A percentile compares a stretch with the other conserved stretches of the same genome.
Evolutionary conservation across 2,888 invertebrate genomes (phyloP).

Genomic region (Eristalis intricaria): DNA sequence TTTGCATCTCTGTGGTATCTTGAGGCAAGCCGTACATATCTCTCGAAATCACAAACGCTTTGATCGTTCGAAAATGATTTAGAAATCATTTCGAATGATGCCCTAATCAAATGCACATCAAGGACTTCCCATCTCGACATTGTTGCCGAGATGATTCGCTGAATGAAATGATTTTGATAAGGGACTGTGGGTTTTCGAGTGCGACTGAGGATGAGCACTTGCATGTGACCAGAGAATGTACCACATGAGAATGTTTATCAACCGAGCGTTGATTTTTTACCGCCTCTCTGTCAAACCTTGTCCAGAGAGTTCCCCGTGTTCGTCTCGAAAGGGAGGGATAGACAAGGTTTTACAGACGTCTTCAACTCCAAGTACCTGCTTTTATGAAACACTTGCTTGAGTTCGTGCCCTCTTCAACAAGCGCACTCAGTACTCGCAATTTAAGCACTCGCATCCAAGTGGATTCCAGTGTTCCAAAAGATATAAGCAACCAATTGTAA

Average conservation of each 20-base stretch:
- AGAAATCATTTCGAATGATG: not conserved
- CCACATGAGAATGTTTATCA: too few relatives aligned
- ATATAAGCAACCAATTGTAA: not conserved
- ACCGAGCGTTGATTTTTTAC: too few relatives aligned
- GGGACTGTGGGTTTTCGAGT: too few relatives aligned
- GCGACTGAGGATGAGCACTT: too few relatives aligned
- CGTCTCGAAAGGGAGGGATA: too few relatives aligned
- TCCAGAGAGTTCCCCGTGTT: too few relatives aligned
- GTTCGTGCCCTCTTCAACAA: too few relatives aligned
- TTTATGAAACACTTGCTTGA: too few relatives aligned
- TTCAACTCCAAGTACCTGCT: too few relatives aligned
- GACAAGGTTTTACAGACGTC: too few relatives aligned
- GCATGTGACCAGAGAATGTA: too few relatives aligned
- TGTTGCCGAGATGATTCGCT: not conserved
- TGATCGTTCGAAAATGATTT: not conserved
- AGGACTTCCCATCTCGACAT: not conserved
- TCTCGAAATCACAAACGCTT: not conserved
- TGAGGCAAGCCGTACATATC: not conserved
- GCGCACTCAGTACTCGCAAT: not conserved
- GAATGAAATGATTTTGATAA: not conserved
- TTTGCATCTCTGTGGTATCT: not conserved
- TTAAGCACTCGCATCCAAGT: not conserved
- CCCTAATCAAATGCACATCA: not conserved
- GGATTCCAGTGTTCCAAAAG: not conserved
- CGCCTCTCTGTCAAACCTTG: too few relatives aligned